Percentiles rank a stretch among this genome's conserved stretches.
These are phyloP conservation scores for Apistogramma diplotaenia DNA, from an alignment of 2,113 vertebrate species.

Conservation along the genomic window DNA sequence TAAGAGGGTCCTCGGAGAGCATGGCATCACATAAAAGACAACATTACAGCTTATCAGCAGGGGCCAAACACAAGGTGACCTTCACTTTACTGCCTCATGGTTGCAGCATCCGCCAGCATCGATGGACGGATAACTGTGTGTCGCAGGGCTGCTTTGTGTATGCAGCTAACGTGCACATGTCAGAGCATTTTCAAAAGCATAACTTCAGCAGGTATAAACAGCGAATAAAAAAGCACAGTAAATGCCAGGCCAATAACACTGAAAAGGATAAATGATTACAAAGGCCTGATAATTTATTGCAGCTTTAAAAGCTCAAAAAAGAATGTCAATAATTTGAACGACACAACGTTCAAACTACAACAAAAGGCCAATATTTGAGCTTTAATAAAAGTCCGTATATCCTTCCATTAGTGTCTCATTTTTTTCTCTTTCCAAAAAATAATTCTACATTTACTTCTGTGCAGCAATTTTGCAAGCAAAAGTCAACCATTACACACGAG, in stretches of 20 bases:
- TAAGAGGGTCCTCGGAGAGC: constrained; percentile 57
- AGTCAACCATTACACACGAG: neutral
- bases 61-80: constrained; percentile 71
- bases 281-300: neutral
- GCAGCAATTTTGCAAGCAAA: neutral
- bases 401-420: neutral
- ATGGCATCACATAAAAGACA: constrained; percentile 69
- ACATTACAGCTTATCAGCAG: constrained; percentile 69
- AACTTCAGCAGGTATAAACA: neutral
- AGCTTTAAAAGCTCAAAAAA: neutral
- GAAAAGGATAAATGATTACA: neutral
- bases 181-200: neutral
- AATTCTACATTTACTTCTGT: neutral
- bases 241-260: neutral
- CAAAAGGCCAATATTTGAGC: neutral
- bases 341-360: neutral
- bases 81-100: constrained; percentile 60
- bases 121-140: constrained; percentile 38
- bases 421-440: neutral
- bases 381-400: neutral
- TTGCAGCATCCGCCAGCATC: constrained; percentile 47
- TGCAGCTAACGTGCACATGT: neutral
- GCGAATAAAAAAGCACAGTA: neutral
- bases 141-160: constrained; percentile 4
- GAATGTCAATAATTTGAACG: neutral